Base-by-base conservation (phyloP, 2,113 vertebrate species). In the Anseranas semipalmata region DNA sequence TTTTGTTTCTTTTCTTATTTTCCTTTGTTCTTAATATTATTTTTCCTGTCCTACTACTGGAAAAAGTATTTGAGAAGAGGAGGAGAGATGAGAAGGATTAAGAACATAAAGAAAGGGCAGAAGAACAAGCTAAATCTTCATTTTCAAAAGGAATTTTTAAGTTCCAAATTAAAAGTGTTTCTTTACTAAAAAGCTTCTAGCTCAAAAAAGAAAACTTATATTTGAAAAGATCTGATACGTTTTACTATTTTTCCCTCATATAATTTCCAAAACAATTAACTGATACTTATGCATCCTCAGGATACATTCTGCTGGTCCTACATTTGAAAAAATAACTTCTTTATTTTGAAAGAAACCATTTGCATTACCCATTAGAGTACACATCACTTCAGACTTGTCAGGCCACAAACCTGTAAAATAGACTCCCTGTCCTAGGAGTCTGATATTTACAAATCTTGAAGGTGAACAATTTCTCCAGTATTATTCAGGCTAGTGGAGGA, bases 331-430 rank as follows among this genome's bases (percentile, higher is more conserved):
- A 21, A 35, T 0, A 16, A 20, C 12, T 33, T 35, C 10, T 39
- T 56, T 53, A 55, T 45, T 73, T 35, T 85, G 17, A n/a, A 48
- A 58, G 4, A 7, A 18, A 37, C 22, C 7, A 45, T 66, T 60
- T 85, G 2, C n/a, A 14, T 45, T 81, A 8, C 17, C 35, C 8
- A 9, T 89, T 41, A 41, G 9, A 12, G 41, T 41, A 18, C 14
- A 85, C 2, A n/a, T n/a, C 1, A 3, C 46, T 35, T 63, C 10
- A 2, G 0, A 53, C 68, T 53, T 80, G 7, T 6, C 9, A 5
- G 15, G 18, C 37, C 5, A 48, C 59, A 71, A n/a, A 75, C 41
- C 21, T 43, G 9, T 39, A 32, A 79, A 43, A 5, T 32, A 43
- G 16, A 15, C 3, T 21, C 21, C 7, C 4, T 79, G 33, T 35